Percentiles rank a stretch among this genome's conserved stretches.
phyloP scores from a whole-genome alignment of 2,888 invertebrate species.

The Seira ritae region DNA sequence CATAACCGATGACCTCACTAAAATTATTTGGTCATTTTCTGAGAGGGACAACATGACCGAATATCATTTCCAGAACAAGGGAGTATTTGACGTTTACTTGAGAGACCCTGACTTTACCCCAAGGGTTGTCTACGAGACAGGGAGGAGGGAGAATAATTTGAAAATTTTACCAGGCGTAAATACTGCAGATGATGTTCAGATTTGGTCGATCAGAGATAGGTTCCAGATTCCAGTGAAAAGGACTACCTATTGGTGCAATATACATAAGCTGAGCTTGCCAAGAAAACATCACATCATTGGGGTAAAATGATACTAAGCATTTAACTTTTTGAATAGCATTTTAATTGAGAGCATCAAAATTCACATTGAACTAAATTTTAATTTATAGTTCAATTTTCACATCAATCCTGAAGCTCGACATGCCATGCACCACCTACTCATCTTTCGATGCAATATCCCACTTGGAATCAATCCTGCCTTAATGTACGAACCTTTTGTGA shows the following conservation, averaged over 20 bases:
- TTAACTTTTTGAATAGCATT: no score
- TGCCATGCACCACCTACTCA: slow-evolving; percentile 32
- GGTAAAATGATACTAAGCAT: no score
- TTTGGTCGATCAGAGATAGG: neutral
- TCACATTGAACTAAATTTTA: no score
- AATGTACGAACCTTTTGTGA: slow-evolving; percentile 28
- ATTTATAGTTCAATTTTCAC: slow-evolving; percentile 18
- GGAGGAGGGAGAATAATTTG: no score
- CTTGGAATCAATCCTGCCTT: neutral
- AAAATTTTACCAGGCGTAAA: no score
- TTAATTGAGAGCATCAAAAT: no score
- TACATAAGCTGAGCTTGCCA: slow-evolving; percentile 12
- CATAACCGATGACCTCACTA: neutral
- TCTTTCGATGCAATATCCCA: slow-evolving; percentile 18
- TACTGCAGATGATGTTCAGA: neutral
- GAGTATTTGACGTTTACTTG: slow-evolving; percentile 7
- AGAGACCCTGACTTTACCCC: slow-evolving; percentile 26
- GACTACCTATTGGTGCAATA: slow-evolving; percentile 34
- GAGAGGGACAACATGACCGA: slow-evolving; percentile 17
- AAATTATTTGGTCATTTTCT: slow-evolving; percentile 29
- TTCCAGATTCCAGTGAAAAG: slow-evolving; percentile 12
- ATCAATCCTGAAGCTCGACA: slow-evolving; percentile 13
- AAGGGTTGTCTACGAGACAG: no score
- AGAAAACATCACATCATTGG: slow-evolving; percentile 32
- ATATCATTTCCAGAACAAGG: slow-evolving; percentile 27